Evolutionary conservation across 2,113 vertebrate genomes (phyloP), one percentile per base, ranked within the genome.

Genomic region (Sander lucioperca): DNA sequence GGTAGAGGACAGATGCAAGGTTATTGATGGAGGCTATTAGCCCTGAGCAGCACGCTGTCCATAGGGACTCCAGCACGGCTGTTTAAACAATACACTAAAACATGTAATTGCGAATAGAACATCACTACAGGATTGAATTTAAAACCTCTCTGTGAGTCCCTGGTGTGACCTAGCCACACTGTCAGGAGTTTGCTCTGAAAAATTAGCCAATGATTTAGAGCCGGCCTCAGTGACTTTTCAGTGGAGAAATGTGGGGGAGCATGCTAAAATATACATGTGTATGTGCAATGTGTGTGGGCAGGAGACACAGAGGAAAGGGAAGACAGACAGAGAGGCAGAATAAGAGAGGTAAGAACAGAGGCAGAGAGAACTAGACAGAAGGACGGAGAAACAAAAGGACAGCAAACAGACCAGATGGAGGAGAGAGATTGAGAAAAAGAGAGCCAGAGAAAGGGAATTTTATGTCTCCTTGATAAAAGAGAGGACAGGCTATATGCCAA

Each of bases 11-110:
- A 90, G 84, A 91, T 87, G 74, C 82, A 92, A 91, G 89, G 92
- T 94, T 95, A 95, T 95, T 94, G 94, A 95, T 95, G 90, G 79
- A 86, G 74, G 92, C 91, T 91, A 94, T 95, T 94, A 94, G 90
- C 80, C 77, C 78, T 69, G 86, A 90, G 84, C 89, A 89, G 89
- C 80, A 53, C 43, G 66, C 72, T 91, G 92, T 91, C 94, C 92
- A 93, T 94, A 90, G 90, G 80, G 87, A 94, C 82, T 77, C 76
- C 21, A 67, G 87, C 75, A 71, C 45, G 21, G 85, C 78, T 87
- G 74, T 89, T 93, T 93, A 94, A 92, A 94, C 89, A 93, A 92
- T 87, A 89, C 86, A 89, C 88, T 88, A 87, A 43, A 92, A 92
- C 88, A 89, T 90, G 90, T 91, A 94, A 93, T 91, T 92, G 91